These are phyloP conservation scores for Herpailurus yagouaroundi DNA, from an alignment of 2,113 vertebrate genomes.

Conservation along the genomic window DNA sequence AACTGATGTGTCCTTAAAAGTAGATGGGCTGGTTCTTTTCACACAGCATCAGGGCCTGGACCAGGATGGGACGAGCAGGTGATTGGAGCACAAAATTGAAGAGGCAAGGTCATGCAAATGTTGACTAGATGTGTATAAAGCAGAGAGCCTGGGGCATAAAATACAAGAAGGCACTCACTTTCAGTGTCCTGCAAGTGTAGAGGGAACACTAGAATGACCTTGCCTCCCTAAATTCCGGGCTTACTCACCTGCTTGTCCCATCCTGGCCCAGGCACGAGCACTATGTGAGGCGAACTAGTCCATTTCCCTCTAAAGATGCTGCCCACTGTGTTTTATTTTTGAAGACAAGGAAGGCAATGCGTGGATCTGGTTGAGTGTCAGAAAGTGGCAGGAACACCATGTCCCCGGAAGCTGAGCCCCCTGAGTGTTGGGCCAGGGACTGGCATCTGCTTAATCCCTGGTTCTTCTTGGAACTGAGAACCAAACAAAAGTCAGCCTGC, in stretches of 20 bases:
- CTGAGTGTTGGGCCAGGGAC: not conserved
- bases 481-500: not conserved
- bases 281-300: not conserved
- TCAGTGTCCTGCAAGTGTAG: not conserved
- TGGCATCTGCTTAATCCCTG: not conserved
- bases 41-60: not conserved
- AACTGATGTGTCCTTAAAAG: not conserved
- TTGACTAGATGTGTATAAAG: not conserved
- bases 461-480: not conserved
- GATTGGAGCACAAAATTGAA: not conserved
- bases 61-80: not conserved
- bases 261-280: not conserved
- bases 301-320: not conserved
- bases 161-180: not conserved
- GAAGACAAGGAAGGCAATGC: not conserved
- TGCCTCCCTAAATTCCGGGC: not conserved
- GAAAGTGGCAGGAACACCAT: not conserved
- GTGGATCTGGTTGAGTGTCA: not conserved
- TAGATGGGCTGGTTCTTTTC: not conserved
- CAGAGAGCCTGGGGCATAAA: not conserved
- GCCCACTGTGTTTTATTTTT: not conserved
- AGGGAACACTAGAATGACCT: accelerated
- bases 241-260: not conserved
- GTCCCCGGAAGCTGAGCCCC: not conserved
- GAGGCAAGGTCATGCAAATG: not conserved